A percentile compares a stretch with the other conserved stretches of the same genome.
Conservation (phyloP, 2,888 invertebrate species). For the Mactromeris polynyma region DNA sequence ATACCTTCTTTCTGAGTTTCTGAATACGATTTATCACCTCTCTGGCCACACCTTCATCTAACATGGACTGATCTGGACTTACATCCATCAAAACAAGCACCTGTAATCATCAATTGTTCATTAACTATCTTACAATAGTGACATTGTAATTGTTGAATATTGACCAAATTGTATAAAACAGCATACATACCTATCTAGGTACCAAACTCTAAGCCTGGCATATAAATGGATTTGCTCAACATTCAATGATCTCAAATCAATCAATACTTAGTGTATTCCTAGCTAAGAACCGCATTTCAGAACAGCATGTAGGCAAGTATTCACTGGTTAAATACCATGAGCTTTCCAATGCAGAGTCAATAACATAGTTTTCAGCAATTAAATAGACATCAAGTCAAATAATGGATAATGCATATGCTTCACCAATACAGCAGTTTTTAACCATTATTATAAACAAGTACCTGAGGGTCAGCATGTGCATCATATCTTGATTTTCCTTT, state of each 20-base stretch:
- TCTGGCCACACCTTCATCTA: constrained; percentile 97
- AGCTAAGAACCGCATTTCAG: neutral
- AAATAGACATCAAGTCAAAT: too few species aligned
- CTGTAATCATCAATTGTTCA: constrained; percentile 76
- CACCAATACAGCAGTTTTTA: neutral
- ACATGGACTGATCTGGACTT: constrained; percentile 95
- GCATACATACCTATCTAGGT: neutral
- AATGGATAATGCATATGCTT: neutral
- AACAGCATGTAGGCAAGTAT: neutral
- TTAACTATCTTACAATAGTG: neutral
- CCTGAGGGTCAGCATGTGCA: constrained; percentile 95
- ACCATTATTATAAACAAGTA: constrained; percentile 53
- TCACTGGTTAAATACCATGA: too few species aligned
- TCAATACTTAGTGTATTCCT: neutral
- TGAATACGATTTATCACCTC: constrained; percentile 99
- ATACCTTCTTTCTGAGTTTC: constrained; percentile 96
- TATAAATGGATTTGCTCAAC: neutral
- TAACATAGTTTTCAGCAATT: too few species aligned
- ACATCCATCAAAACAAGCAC: constrained; percentile 95
- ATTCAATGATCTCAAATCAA: neutral
- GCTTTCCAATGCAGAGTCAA: too few species aligned
- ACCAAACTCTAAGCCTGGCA: neutral
- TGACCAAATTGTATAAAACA: neutral
- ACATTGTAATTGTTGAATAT: neutral
- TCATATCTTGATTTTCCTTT: constrained; percentile 90